Evolutionary conservation across 2,888 invertebrate species (phyloP).

Genomic region (Parnassius mnemosyne): DNA sequence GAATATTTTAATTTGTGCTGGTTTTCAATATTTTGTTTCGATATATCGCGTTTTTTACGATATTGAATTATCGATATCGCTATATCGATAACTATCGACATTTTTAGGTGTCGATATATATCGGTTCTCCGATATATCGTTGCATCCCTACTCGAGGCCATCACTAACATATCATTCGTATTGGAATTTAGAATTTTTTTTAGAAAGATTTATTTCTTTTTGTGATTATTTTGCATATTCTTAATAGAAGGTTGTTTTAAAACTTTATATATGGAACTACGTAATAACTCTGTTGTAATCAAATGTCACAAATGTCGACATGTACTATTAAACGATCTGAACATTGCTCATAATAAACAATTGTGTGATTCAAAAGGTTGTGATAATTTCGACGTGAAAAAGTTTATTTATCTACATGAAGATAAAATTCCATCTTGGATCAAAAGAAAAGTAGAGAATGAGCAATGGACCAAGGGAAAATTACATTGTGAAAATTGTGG

Average conservation of each 20-base stretch:
- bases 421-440: constrained; percentile 82
- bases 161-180: no score
- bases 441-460: constrained; percentile 68
- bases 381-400: constrained; percentile 52
- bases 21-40: no score
- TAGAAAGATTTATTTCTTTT: no score
- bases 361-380: constrained; percentile 47
- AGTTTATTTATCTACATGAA: constrained; percentile 76
- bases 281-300: constrained; percentile 34
- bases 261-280: constrained; percentile 1
- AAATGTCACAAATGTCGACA: constrained; percentile 75
- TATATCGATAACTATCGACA: no score
- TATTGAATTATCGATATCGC: no score
- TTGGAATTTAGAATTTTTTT: no score
- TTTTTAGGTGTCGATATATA: no score
- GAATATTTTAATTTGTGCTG: no score
- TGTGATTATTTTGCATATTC: constrained; percentile 1
- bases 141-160: no score
- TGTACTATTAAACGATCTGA: constrained; percentile 48
- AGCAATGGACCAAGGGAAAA: constrained; percentile 85
- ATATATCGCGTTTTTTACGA: no score
- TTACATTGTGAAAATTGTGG: constrained; percentile 82
- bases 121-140: no score
- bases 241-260: background rate
- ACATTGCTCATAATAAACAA: constrained; percentile 34